Percentiles rank a stretch among this genome's conserved stretches.
Conservation (phyloP, 1,140 invertebrate species). For the Mycetomoellerius zeteki region DNA sequence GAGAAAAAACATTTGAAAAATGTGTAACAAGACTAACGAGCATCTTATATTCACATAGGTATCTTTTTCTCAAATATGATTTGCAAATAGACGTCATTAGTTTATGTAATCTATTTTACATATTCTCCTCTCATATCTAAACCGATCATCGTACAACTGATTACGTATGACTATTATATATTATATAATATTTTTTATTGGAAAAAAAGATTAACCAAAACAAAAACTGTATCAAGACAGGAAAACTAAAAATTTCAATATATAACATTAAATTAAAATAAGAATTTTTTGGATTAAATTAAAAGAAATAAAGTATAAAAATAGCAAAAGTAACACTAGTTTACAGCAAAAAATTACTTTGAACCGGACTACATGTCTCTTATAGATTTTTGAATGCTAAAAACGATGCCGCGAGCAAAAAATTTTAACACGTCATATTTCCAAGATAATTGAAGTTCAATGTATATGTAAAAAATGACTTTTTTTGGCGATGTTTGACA, state of each 20-base stretch:
- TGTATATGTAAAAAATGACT: too few relatives aligned
- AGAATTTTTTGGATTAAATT: background rate
- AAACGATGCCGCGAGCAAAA: too few relatives aligned
- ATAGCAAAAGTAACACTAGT: background rate
- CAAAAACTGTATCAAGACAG: background rate
- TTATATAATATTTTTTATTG: background rate
- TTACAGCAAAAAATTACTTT: background rate
- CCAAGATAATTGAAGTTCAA: too few relatives aligned
- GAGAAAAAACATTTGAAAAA: constrained; percentile 9
- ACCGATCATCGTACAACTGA: background rate
- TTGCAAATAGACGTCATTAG: background rate
- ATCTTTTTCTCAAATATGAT: background rate
- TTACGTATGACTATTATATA: background rate
- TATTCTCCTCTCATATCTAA: background rate
- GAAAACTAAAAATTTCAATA: background rate
- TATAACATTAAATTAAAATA: background rate
- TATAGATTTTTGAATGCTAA: too few relatives aligned
- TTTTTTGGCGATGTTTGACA: too few relatives aligned
- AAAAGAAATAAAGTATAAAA: background rate
- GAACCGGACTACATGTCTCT: too few relatives aligned
- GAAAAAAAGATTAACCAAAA: background rate
- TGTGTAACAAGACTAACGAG: background rate
- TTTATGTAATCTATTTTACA: constrained; percentile 29
- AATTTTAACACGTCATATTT: too few relatives aligned
- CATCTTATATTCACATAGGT: background rate